phyloP scores from a whole-genome alignment of 1,140 invertebrate species.

The Drosophila nasuta region DNA sequence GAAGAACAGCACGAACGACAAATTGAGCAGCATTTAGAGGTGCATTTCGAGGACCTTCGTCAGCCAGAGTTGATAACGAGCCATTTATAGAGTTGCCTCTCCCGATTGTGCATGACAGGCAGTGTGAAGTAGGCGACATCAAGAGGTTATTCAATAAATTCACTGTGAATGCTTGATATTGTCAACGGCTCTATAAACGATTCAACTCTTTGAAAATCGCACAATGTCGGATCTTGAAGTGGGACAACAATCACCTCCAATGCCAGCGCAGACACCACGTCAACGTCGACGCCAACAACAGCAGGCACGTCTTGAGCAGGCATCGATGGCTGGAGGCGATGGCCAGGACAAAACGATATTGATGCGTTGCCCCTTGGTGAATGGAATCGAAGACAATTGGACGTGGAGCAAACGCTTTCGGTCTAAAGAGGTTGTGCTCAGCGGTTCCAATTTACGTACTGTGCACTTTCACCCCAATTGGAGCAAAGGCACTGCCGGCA shows the following conservation, averaged over 20 bases:
- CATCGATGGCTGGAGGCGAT: neutral
- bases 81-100: constrained; percentile 33
- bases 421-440: constrained; percentile 88
- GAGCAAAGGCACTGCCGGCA: constrained; percentile 90
- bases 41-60: neutral
- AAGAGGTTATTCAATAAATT: constrained; percentile 22
- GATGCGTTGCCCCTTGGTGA: constrained; percentile 49
- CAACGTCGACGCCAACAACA: constrained; percentile 31
- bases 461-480: constrained; percentile 91
- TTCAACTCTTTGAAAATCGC: neutral
- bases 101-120: neutral
- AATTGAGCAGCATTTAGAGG: neutral
- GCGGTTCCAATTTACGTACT: constrained; percentile 85
- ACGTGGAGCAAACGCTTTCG: constrained; percentile 88
- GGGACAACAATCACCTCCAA: constrained; percentile 34
- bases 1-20: neutral
- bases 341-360: neutral
- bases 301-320: neutral
- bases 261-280: constrained; percentile 17
- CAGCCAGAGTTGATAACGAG: constrained; percentile 36
- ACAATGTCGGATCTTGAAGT: constrained; percentile 67
- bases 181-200: neutral
- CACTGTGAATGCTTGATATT: constrained; percentile 4
- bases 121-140: constrained; percentile 24
- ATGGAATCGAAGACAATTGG: constrained; percentile 88